These are phyloP conservation scores for Pheosia tremula DNA, from an alignment of 2,888 invertebrate genomes.

Conservation along the genomic window DNA sequence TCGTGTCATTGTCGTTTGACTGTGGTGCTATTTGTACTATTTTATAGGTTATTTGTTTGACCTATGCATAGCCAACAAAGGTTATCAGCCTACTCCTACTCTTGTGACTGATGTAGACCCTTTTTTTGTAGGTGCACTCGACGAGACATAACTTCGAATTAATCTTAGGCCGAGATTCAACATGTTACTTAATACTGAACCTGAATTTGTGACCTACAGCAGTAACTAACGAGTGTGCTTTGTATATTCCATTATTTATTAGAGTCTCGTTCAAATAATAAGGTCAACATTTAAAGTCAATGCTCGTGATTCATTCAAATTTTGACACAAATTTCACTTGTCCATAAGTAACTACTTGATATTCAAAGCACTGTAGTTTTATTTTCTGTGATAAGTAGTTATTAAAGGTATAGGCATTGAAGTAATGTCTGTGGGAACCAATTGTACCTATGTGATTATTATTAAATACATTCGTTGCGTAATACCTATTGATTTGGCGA, in stretches of 20 bases:
- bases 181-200: no score
- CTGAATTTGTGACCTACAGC: no score
- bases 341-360: background rate
- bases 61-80: background rate
- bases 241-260: background rate
- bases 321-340: background rate
- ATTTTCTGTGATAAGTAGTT: conserved; percentile 6
- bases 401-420: conserved; percentile 17
- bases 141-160: no score
- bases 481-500: conserved; percentile 18
- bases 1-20: conserved; percentile 42
- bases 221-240: no score
- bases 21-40: conserved; percentile 7
- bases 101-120: no score
- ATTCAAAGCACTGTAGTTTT: conserved; percentile 4
- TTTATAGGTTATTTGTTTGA: conserved; percentile 8
- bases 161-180: no score
- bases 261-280: background rate
- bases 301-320: conserved; percentile 1
- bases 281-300: background rate
- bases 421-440: conserved; percentile 32
- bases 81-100: background rate
- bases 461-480: conserved; percentile 11
- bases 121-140: no score
- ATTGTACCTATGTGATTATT: conserved; percentile 23